A percentile compares a stretch with the other conserved stretches of the same genome.
Conservation (phyloP, 2,797 vertebrate genomes). For the Peromyscus eremicus region DNA sequence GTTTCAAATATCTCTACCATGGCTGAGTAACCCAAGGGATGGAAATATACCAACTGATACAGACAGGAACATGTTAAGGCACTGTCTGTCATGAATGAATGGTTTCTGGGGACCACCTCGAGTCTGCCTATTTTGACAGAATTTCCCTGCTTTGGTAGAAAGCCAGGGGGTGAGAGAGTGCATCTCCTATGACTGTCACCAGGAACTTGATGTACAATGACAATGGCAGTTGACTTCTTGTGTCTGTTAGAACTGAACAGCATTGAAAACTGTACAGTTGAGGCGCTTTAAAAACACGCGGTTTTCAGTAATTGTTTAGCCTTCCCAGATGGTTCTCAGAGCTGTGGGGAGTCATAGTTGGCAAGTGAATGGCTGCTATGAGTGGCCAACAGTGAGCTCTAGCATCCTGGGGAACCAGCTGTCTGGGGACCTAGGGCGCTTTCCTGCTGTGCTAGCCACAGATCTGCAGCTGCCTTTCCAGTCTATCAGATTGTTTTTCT, state of each 20-base stretch:
- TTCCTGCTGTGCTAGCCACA: neutral
- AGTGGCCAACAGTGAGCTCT: neutral
- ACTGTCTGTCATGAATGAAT: neutral
- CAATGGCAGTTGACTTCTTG: neutral
- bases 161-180: neutral
- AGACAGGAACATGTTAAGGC: neutral
- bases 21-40: neutral
- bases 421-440: neutral
- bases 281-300: neutral
- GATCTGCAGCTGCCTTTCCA: neutral
- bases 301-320: neutral
- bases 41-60: neutral
- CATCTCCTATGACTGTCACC: neutral
- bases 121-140: neutral
- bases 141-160: slow-evolving; percentile 1
- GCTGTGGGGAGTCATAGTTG: neutral
- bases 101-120: neutral
- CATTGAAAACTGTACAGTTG: neutral
- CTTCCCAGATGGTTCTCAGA: neutral
- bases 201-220: neutral
- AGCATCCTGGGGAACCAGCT: neutral
- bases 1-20: neutral
- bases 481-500: slow-evolving; percentile 10
- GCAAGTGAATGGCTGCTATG: neutral
- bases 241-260: neutral